These are phyloP conservation scores for Bufotes viridis DNA, from an alignment of 2,797 vertebrate species.

Conservation along the genomic window DNA sequence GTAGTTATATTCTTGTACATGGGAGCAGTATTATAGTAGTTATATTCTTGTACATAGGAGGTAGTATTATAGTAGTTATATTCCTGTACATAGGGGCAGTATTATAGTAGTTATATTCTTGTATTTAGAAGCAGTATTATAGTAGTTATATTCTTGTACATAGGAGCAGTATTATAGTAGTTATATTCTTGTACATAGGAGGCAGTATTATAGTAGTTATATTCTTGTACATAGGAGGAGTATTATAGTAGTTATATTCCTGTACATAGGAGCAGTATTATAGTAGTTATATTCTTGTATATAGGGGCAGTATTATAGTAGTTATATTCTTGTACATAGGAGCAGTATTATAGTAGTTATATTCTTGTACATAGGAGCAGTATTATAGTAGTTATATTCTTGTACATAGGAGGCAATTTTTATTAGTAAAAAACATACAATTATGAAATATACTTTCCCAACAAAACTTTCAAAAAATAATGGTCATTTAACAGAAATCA, in stretches of 20 bases:
- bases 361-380: background rate
- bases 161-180: background rate
- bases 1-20: conserved; percentile 3
- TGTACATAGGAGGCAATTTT: background rate
- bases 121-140: background rate
- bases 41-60: conserved; percentile 1
- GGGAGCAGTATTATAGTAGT: background rate
- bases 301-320: conserved; percentile 6
- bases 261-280: conserved; percentile 8
- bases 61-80: background rate
- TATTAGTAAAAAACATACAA: too few relatives aligned
- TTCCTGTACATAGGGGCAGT: background rate
- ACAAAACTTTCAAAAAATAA: too few relatives aligned
- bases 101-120: conserved; percentile 15
- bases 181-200: background rate
- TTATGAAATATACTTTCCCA: too few relatives aligned
- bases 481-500: too few relatives aligned
- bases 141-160: conserved; percentile 12
- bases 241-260: conserved; percentile 3
- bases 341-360: conserved; percentile 8
- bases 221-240: background rate
- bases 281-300: conserved; percentile 1
- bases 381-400: conserved; percentile 13
- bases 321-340: conserved; percentile 1
- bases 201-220: conserved; percentile 7